A percentile compares a stretch with the other conserved stretches of the same genome.
Evolutionary conservation across 2,113 vertebrate species (phyloP).

Genomic region (Triplophysa dalaica): DNA sequence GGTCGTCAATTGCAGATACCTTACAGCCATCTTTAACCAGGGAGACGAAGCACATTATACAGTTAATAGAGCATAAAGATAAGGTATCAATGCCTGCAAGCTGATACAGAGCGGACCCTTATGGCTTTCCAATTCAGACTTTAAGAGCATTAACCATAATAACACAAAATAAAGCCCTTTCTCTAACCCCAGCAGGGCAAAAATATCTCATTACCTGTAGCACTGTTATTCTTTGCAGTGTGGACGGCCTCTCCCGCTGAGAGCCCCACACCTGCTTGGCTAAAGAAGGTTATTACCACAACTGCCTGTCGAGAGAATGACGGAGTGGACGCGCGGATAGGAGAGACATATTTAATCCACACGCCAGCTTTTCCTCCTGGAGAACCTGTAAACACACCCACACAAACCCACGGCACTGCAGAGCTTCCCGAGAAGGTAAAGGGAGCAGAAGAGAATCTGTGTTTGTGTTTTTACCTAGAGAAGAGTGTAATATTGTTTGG

Average conservation of each 20-base stretch:
- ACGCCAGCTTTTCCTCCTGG: slow-evolving; percentile 20
- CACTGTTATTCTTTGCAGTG: slow-evolving; percentile 48
- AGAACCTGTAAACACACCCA: slow-evolving; percentile 14
- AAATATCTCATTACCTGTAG: slow-evolving; percentile 50
- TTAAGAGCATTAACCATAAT: slow-evolving; percentile 41
- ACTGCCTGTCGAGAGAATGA: slow-evolving; percentile 53
- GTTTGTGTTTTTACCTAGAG: no score
- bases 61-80: slow-evolving; percentile 40
- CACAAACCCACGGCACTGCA: background rate
- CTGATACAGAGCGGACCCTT: slow-evolving; percentile 38
- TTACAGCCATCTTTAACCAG: slow-evolving; percentile 36
- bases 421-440: background rate
- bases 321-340: slow-evolving; percentile 27
- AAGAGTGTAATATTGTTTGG: no score
- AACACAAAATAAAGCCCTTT: slow-evolving; percentile 42
- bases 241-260: slow-evolving; percentile 45
- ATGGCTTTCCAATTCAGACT: slow-evolving; percentile 35
- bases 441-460: background rate
- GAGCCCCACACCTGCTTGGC: slow-evolving; percentile 47
- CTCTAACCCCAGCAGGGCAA: slow-evolving; percentile 41
- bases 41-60: slow-evolving; percentile 33
- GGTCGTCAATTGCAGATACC: slow-evolving; percentile 23
- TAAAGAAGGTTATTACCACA: slow-evolving; percentile 59
- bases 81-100: slow-evolving; percentile 27
- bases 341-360: slow-evolving; percentile 41